phyloP scores from a whole-genome alignment of 2,888 invertebrate genomes.

The Amaurobius ferox region DNA sequence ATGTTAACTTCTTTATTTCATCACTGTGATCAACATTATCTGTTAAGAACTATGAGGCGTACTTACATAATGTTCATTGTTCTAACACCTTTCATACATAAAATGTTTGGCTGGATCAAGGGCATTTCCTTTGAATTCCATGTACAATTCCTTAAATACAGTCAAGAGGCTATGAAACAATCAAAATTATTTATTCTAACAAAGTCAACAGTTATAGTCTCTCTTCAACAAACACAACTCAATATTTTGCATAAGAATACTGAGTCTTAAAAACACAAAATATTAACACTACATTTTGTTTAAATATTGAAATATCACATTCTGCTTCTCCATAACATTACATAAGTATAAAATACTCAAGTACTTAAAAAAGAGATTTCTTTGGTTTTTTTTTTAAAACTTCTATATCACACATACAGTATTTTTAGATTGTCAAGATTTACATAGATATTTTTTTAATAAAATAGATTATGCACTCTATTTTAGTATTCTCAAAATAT shows the following conservation, averaged over 20 bases:
- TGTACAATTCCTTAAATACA: no score
- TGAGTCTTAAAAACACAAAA: slow-evolving; percentile 8
- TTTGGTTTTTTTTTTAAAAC: slow-evolving; percentile 6
- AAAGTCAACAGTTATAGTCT: slow-evolving; percentile 6
- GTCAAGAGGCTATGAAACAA: neutral
- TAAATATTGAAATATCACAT: neutral
- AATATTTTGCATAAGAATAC: neutral
- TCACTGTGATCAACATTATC: no score
- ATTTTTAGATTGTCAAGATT: no score
- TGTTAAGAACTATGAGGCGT: no score
- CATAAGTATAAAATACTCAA: neutral
- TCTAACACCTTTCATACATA: no score
- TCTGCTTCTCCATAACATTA: neutral
- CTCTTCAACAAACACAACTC: neutral
- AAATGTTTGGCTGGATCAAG: no score
- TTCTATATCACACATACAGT: neutral
- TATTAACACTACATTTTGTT: neutral
- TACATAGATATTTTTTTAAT: no score
- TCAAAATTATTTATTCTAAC: slow-evolving; percentile 18
- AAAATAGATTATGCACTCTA: no score
- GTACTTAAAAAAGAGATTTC: neutral
- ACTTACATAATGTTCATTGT: no score
- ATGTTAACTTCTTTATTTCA: no score
- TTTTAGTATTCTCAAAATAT: no score
- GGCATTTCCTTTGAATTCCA: no score